Evolutionary conservation across 2,113 vertebrate species (phyloP), one percentile per base, ranked within the genome.

Genomic region (Hippocampus abdominalis): DNA sequence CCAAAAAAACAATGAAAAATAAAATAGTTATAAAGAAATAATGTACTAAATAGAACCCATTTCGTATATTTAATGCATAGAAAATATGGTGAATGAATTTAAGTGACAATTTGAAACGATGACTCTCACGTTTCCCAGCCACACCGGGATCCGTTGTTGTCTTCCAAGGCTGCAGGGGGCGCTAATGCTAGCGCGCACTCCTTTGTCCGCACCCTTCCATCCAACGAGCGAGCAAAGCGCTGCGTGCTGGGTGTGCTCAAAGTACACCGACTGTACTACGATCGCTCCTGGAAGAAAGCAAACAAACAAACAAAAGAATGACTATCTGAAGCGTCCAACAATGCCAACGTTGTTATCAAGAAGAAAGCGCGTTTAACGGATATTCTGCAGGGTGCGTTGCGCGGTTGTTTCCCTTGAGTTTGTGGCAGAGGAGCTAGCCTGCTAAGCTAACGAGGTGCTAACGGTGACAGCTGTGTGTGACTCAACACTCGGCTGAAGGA

Each of bases 161-260:
- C 54, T 70, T 68, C 85, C 81, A 16, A 9, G 16, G 0, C 69
- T n/a, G 1, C 7, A 64, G 81, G 59, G 18, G 78, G 70, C 75
- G 79, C 62, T 72, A 44, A 2, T 11, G 42, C 10, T 0, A 3
- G 16, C 0, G 5, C 0, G 16, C 0, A 1, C 0, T 8, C 3
- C 15, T 36, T 2, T 2, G 1, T 42, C 25, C 0, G 8, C 59
- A 12, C 0, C 18, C 64, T 13, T 13, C 15, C 6, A n/a, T 54
- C 39, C 40, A 56, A 59, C 21, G 39, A 64, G 13, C 21, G 80
- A 74, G 79, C 81, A 65, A 62, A 27, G 44, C 36, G 27, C 57
- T 60, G 27, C 57, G 27, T 42, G 32, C 72, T 69, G 89, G 88
- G 91, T 88, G 91, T 93, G 91, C 91, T 89, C 80, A 60, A 82